These are phyloP conservation scores for Acanthopagrus latus DNA, from an alignment of 2,797 vertebrate species.

Conservation along the genomic window DNA sequence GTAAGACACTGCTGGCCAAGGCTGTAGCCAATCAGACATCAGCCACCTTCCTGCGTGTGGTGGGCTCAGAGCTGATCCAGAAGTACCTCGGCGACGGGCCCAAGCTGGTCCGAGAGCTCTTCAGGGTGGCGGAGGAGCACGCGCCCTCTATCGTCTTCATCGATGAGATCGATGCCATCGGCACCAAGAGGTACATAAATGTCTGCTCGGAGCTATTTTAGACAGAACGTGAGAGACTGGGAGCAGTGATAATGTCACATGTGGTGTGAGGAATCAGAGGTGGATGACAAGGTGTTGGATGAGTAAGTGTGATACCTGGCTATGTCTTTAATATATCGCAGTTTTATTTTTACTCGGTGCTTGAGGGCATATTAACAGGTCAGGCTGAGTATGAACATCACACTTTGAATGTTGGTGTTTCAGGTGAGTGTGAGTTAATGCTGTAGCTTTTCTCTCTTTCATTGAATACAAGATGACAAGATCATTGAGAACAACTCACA, in stretches of 20 bases:
- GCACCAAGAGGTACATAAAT: constrained; percentile 92
- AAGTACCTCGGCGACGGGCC: constrained; percentile 97
- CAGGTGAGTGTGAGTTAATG: background rate
- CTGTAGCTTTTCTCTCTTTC: background rate
- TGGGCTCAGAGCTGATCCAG: constrained; percentile 97
- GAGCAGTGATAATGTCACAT: constrained; percentile 10
- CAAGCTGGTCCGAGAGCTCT: constrained; percentile 95
- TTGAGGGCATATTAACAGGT: background rate
- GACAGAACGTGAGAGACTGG: background rate
- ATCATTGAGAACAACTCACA: background rate
- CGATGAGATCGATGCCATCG: constrained; percentile 97
- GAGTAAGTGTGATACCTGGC: constrained; percentile 18
- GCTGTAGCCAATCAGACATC: constrained; percentile 99
- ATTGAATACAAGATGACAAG: background rate
- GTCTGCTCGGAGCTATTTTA: background rate
- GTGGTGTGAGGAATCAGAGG: background rate
- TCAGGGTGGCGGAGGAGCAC: constrained; percentile 95
- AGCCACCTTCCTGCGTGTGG: constrained; percentile 95
- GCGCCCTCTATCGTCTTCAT: constrained; percentile 97
- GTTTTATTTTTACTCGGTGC: background rate
- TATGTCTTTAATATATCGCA: background rate
- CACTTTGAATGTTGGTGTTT: background rate
- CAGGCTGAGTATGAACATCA: background rate
- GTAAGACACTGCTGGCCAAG: constrained; percentile 97
- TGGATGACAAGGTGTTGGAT: constrained; percentile 18